phyloP scores from a whole-genome alignment of 2,113 vertebrate genomes.

The Danio rerio region DNA sequence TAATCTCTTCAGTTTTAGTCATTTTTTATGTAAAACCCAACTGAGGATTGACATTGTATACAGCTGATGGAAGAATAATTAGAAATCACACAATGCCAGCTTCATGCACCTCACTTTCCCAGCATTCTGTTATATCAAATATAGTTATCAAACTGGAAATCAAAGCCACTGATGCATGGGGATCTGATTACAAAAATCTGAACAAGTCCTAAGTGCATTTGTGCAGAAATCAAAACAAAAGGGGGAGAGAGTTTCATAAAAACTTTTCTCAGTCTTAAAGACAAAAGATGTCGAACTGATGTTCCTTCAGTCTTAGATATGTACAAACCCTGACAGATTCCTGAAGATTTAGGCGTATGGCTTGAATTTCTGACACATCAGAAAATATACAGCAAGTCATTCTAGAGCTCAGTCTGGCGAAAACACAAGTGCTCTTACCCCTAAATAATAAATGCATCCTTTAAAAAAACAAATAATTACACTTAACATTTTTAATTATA shows the following conservation, averaged over 20 bases:
- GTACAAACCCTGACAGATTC: background rate
- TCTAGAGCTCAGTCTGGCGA: background rate
- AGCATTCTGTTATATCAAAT: background rate
- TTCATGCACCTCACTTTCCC: background rate
- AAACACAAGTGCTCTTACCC: no score
- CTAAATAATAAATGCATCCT: background rate
- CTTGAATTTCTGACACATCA: background rate
- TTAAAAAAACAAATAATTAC: background rate
- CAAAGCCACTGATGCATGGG: background rate
- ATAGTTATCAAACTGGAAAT: background rate
- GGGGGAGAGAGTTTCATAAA: background rate
- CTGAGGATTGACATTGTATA: background rate
- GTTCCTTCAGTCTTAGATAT: background rate
- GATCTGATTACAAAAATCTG: conserved; percentile 10
- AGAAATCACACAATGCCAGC: background rate
- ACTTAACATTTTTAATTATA: background rate
- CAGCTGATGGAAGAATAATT: no score
- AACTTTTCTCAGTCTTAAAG: background rate
- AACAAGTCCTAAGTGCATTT: conserved; percentile 2
- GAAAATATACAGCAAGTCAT: background rate
- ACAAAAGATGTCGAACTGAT: background rate
- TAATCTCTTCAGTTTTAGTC: background rate
- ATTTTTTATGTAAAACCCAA: background rate
- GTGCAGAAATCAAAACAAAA: background rate
- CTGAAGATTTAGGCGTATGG: background rate